Evolutionary conservation across 2,888 invertebrate species (phyloP).

Genomic region (Leptopilina drosophilae): DNA sequence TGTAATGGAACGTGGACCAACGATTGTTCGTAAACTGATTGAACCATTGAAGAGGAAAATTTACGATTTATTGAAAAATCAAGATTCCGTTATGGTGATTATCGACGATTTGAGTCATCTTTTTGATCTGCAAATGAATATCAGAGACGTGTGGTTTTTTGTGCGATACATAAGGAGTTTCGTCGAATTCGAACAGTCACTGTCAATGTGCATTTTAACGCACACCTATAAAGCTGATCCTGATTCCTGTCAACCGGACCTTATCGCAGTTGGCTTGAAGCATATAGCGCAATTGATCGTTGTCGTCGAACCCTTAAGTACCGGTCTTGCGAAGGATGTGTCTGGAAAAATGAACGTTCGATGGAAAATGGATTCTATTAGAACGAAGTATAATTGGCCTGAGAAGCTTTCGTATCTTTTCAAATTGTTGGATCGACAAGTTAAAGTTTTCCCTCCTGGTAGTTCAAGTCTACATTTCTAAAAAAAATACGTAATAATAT

Average conservation of each 20-base stretch:
- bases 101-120: conserved; percentile 87
- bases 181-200: conserved; percentile 58
- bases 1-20: conserved; percentile 66
- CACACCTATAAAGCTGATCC: conserved; percentile 77
- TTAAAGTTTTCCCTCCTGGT: conserved; percentile 86
- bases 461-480: conserved; percentile 45
- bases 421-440: conserved; percentile 86
- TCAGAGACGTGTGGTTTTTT: conserved; percentile 78
- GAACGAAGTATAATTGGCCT: conserved; percentile 66
- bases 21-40: conserved; percentile 76
- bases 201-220: conserved; percentile 68
- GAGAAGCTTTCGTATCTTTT: conserved; percentile 79
- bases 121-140: conserved; percentile 81
- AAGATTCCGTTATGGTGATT: conserved; percentile 79
- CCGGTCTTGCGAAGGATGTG: conserved; percentile 86
- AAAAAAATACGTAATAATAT: conserved; percentile 16
- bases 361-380: conserved; percentile 68
- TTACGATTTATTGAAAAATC: conserved; percentile 71
- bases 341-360: conserved; percentile 83
- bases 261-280: conserved; percentile 81
- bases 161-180: conserved; percentile 67
- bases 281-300: conserved; percentile 83
- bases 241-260: conserved; percentile 76
- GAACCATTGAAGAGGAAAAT: conserved; percentile 76
- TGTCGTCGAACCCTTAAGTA: conserved; percentile 83